Conservation (phyloP, 2,113 vertebrate species). For the Orthonyx spaldingii region DNA sequence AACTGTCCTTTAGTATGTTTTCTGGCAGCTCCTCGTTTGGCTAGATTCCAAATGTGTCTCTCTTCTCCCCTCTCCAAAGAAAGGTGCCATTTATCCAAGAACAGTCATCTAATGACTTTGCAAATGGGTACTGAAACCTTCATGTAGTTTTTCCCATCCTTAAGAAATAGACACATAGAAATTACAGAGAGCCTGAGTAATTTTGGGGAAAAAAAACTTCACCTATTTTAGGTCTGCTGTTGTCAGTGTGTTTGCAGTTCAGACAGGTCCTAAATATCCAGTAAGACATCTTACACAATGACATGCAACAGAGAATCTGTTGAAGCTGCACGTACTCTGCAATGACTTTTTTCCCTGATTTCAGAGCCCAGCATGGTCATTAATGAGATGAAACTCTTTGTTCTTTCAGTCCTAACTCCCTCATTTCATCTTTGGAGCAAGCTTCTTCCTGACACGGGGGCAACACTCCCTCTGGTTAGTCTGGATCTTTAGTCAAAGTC, state of each 20-base stretch:
- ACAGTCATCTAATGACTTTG: background rate
- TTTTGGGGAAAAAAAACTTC: background rate
- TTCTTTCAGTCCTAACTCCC: conserved; percentile 5
- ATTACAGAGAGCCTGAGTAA: background rate
- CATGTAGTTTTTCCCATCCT: background rate
- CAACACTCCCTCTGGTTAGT: conserved; percentile 1
- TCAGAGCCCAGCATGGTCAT: background rate
- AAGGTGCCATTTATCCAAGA: background rate
- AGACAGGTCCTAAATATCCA: background rate
- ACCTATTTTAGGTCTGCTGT: background rate
- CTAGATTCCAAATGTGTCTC: background rate
- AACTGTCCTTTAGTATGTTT: background rate
- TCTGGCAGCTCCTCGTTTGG: background rate
- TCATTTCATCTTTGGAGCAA: conserved; percentile 37
- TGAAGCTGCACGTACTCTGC: background rate
- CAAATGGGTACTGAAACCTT: background rate
- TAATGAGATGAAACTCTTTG: conserved; percentile 10
- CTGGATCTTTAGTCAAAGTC: background rate
- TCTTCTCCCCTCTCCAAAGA: background rate
- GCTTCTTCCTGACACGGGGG: background rate
- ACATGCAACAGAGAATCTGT: background rate
- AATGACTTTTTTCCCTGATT: background rate
- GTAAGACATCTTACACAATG: background rate
- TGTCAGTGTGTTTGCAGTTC: background rate
- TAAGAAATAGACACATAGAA: background rate